Base-by-base conservation (phyloP, 2,888 invertebrate species). In the Neoscelio sp. region DNA sequence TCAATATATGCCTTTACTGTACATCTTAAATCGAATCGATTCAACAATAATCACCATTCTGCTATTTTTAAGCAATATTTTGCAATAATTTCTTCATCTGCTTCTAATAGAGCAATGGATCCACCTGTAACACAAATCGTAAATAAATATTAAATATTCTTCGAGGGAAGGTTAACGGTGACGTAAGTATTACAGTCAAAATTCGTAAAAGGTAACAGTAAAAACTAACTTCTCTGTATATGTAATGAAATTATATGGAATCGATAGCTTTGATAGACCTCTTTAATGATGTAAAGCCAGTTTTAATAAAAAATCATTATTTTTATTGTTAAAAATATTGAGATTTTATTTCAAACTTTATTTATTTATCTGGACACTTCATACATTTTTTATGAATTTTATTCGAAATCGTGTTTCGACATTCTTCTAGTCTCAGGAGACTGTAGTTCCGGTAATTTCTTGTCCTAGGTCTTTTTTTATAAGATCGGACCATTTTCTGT, bases 361-460 rank as follows among this genome's bases (percentile, higher is more conserved):
- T 28, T 28, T 4, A 28, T 28, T 28, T 28, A 28, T n/a, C 7
- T 28, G 28, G 28, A 28, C 28, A n/a, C 28, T 28, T 28, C 28
- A 28, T 28, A 28, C 28, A 28, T n/a, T 52, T 67, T n/a, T 42
- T 52, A 7, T 42, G 42, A 0, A 67, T 18, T 44, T 67, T 67
- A 44, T 67, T 67, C 2, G 54, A 67, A 12, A 67, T 54, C 2
- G 52, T 54, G 23, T 67, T 67, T 3, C 67, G 7, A 33, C 33
- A 33, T 33, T 33, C 33, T 33, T 33, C 33, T 10, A 33, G 5
- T 33, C 4, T 46, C 6, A 12, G 20, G n/a, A 20, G 17, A 20
- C 42, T 42, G 42, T 42, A 42, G 13, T 42, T 42, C 13, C 17
- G n/a, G 7, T 20, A 42, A 20, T 42, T 42, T 18, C 42, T 17